Base-by-base conservation (phyloP, 2,888 invertebrate genomes). In the Rhodophaea formosa region DNA sequence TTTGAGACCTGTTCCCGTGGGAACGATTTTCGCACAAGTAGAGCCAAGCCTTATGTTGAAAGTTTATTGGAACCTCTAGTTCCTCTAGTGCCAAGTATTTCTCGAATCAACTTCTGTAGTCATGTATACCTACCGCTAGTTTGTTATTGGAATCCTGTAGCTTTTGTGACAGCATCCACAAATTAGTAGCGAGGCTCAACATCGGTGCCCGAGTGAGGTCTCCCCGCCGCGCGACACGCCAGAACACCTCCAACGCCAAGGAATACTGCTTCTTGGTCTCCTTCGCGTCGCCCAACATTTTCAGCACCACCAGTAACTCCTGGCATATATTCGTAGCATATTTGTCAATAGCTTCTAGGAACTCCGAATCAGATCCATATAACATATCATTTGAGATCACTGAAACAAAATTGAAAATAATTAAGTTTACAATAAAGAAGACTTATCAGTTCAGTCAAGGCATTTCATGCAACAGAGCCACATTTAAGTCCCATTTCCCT, bases 381-480 rank as follows among this genome's bases (percentile, higher is more conserved):
- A 99, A 87, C 59, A 95, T 93, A 82, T 99, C 98, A 79, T 99
- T 99, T 3, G 98, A 97, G 74, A 98, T 95, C 62, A 98, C 97
- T 95, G 42, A 61, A 56, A 58, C 52, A 14, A 8, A 39, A 44
- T 44, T 44, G 14, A 5, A 30, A 3, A 12, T 44, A n/a, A n/a
- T 53, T 42, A 15, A n/a, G 16, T 10, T 3, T 10, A 39, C 17
- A 23, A 23, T 23, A 23, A n/a, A n/a, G n/a, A n/a, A n/a, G n/a
- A n/a, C n/a, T n/a, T n/a, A n/a, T n/a, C n/a, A n/a, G n/a, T n/a
- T n/a, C n/a, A n/a, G n/a, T n/a, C n/a, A n/a, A n/a, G n/a, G n/a
- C n/a, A n/a, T n/a, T n/a, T n/a, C n/a, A n/a, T n/a, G n/a, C n/a
- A n/a, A n/a, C n/a, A n/a, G n/a, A n/a, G n/a, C n/a, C n/a, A n/a